Conservation (phyloP, 2,113 vertebrate genomes). For the Sclerurus mexicanus region DNA sequence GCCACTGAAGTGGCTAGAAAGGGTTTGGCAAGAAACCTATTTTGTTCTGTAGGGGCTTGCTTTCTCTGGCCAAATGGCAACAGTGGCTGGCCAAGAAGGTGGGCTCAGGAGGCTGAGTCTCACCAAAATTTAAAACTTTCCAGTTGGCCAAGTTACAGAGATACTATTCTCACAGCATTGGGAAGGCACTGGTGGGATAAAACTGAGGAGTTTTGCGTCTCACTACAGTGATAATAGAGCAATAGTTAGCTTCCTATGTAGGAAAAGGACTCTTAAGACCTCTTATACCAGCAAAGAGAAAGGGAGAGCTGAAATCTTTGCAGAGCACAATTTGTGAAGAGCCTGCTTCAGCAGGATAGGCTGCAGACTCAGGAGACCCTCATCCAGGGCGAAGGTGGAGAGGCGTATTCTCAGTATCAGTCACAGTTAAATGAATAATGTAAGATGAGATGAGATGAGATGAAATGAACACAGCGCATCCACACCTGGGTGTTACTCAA, state of each 20-base stretch:
- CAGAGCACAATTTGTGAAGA: background rate
- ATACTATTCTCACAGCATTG: background rate
- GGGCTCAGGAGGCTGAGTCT: background rate
- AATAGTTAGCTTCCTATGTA: background rate
- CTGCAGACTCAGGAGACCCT: background rate
- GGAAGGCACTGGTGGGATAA: background rate
- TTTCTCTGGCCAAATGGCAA: background rate
- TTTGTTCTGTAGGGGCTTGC: background rate
- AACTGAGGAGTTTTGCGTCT: background rate
- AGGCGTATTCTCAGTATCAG: background rate
- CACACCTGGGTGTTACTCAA: background rate
- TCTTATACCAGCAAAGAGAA: background rate
- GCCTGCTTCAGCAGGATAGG: background rate
- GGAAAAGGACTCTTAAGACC: background rate
- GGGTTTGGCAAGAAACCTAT: background rate
- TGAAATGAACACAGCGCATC: background rate
- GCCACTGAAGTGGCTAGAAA: background rate
- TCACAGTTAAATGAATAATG: background rate
- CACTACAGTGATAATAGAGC: rapidly evolving
- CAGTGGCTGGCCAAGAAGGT: background rate
- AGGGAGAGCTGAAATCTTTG: background rate
- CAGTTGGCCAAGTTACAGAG: background rate
- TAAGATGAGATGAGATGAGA: background rate
- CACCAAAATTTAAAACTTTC: background rate
- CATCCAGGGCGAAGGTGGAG: background rate